Conservation (phyloP, 1,140 invertebrate genomes). For the Plutomurus gul region DNA sequence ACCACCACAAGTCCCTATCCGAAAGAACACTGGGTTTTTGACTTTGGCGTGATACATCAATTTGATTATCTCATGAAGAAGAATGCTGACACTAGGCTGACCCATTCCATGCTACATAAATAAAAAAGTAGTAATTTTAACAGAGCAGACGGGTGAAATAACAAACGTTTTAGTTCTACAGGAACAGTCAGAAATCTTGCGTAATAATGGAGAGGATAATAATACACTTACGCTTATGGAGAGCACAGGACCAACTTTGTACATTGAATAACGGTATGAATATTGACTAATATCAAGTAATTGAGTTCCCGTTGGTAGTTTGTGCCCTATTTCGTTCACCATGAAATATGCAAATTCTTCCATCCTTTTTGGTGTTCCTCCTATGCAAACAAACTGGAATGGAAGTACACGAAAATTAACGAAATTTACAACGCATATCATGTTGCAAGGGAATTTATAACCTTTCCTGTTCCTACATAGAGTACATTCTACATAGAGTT, state of each 20-base stretch:
- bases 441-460: too few relatives aligned
- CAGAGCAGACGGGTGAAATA: background rate
- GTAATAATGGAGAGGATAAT: background rate
- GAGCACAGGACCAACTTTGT: slow-evolving; percentile 93
- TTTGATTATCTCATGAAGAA: slow-evolving; percentile 92
- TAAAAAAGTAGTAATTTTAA: background rate
- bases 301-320: slow-evolving; percentile 82
- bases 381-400: slow-evolving; percentile 95
- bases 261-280: slow-evolving; percentile 95
- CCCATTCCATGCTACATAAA: slow-evolving; percentile 85
- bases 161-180: background rate
- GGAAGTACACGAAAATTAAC: too few relatives aligned
- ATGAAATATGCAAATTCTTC: slow-evolving; percentile 89
- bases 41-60: slow-evolving; percentile 88
- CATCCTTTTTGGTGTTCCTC: slow-evolving; percentile 93
- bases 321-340: slow-evolving; percentile 86
- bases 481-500: too few relatives aligned
- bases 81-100: slow-evolving; percentile 85
- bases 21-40: slow-evolving; percentile 85
- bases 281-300: slow-evolving; percentile 87
- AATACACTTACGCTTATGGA: slow-evolving; percentile 81
- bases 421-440: background rate
- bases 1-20: too few relatives aligned
- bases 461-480: too few relatives aligned
- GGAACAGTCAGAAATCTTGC: background rate